Base-by-base conservation (phyloP, 2,797 vertebrate genomes). In the Melanotaenia parkinsoni region DNA sequence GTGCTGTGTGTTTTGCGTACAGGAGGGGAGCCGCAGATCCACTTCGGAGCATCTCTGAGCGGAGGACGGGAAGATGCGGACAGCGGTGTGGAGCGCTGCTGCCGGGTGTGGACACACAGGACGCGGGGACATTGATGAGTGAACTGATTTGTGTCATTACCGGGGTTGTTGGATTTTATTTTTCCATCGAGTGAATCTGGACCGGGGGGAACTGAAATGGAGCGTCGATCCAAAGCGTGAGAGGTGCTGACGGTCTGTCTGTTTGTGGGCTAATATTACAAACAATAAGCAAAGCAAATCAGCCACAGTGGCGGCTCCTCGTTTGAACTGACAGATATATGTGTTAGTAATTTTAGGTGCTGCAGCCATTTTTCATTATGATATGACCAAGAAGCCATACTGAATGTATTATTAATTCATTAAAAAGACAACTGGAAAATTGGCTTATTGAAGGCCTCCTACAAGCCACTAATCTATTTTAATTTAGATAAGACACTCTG, bases 141-240 rank as follows among this genome's bases (percentile, higher is more conserved):
- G 45, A 53, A 56, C 14, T 26, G 28, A 69, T 61, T 13, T 43
- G 66, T 72, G 82, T 74, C 20, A 51, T 51, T 58, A 61, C 65
- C 70, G 85, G 67, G 16, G 4, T 10, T 53, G 50, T 53, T 56
- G 80, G 69, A 66, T 61, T 60, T 72, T 47, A 58, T 40, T 51
- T 58, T 59, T 38, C 22, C 50, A 59, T 33, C 58, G 72, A 56
- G 22, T 65, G 76, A 67, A 58, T 72, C 67, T 67, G 85, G 78
- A 87, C 45, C 12, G 22, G 67, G 45, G 67, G 54, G 69, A 53
- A 74, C 82, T 63, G 87, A 80, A 77, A 82, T 82, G 91, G 80
- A 90, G 81, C 85, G 72, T 88, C 88, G 86, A 86, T 66, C 66
- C 79, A 61, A 40, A 58, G 74, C 76, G 79, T 86, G 83, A 91